Base-by-base conservation (phyloP, 2,797 vertebrate genomes). In the Oryzias sinensis region DNA sequence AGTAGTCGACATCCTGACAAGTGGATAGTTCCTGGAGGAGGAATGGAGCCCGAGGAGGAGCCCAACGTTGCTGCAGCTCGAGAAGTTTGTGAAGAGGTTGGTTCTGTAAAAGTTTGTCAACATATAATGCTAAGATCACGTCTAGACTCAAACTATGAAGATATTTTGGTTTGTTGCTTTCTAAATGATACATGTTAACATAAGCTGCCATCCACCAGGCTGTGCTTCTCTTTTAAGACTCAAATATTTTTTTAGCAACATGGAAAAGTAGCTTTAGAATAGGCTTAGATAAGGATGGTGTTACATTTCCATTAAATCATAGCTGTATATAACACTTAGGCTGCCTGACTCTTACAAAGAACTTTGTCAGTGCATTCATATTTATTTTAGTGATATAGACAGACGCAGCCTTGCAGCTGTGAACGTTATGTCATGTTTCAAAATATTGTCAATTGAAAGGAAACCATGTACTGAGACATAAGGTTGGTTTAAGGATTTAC, bases 1-100 rank as follows among this genome's bases (percentile, higher is more conserved):
- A 99, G 97, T 52, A 99, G 97, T 88, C 93, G 97, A 70, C 93
- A 98, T 86, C 97, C 96, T 1, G 97, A 98, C 65, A 95, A 95
- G 86, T 99, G 97, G 97, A 99, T 99, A 44, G 97, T 99, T 71
- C 97, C 97, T 7, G 97, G 97, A 55, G 97, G 97, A 17, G 97
- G 97, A 70, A 97, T 99, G 96, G 97, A 99, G 88, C 97, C 97
- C 0, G 95, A 98, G 61, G 97, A 99, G 84, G 97, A 99, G 87
- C 96, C 97, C 4, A 91, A 86, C 29, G 90, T 94, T 75, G 97
- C 97, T 0, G 97, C 97, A 4, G 93, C 90, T 67, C 92, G 97
- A 17, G 97, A 99, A 92, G 97, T 99, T 72, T 98, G 95, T 75
- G 97, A 99, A 70, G 97, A 99, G 97, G 97, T 98, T 77, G 24